Evolutionary conservation across 2,888 invertebrate genomes (phyloP), one percentile per base, ranked within the genome.

Genomic region (Lamellibrachia satsuma): DNA sequence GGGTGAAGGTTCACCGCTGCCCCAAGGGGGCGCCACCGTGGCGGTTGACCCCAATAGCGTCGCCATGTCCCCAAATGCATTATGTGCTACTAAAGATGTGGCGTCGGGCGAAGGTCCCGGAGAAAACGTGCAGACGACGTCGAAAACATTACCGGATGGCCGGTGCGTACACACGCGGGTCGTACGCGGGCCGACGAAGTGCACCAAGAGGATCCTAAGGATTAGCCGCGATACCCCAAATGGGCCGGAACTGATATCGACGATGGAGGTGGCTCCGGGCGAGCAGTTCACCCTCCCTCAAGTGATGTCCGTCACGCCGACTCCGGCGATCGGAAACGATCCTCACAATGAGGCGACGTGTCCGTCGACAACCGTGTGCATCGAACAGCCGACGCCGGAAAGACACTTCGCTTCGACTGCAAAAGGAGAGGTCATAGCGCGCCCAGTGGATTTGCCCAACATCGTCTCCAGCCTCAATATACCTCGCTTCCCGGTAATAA

Each of bases 81-180:
- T 75, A 1, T 22, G 11, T 8, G 91, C n/a, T 22, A 60, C 91
- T 0, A 90, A 93, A n/a, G 52, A 91, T 27, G 52, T 2, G 52
- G 9, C 52, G 52, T 39, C 55, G 52, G 91, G 52, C 39, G 52
- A 91, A 7, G 52, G n/a, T 7, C 4, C 52, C 11, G 52, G 27
- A 15, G 92, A 90, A 2, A 92, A 93, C 39, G 91, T 93, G 27
- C 93, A 93, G 39, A 93, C 93, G 7, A 92, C 93, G 15, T 92
- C 93, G 4, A 94, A 94, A 90, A 92, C 92, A 7, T 91, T 94
- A 15, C 92, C 93, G n/a, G 94, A 93, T 90, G 94, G 94, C 7
- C 60, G 93, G 7, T 93, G 92, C n/a, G 93, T 94, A 8, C 93
- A 93, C 57, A 93, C 94, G 6, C 92, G 93, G 39, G 91, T 94